Evolutionary conservation across 2,113 vertebrate genomes (phyloP).

Genomic region (Tylochromis polylepis): DNA sequence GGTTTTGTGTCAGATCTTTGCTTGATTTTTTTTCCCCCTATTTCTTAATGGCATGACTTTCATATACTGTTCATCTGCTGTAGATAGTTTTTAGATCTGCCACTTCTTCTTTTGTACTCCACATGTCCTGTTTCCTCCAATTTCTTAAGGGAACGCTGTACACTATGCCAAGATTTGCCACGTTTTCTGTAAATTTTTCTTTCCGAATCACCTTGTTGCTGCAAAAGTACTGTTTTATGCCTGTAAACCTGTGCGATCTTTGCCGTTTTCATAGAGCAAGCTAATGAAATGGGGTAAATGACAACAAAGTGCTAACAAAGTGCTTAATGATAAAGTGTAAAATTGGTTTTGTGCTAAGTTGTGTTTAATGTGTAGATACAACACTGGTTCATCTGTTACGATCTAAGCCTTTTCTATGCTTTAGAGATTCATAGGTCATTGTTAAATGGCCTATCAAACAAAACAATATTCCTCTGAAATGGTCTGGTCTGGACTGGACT

Average conservation of each 20-base stretch:
- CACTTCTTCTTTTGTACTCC: not conserved
- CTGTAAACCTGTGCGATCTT: not conserved
- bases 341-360: not conserved
- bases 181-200: not conserved
- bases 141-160: not conserved
- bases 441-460: not conserved
- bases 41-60: not conserved
- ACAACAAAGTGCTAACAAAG: not conserved
- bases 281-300: not conserved
- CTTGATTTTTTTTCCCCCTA: not conserved
- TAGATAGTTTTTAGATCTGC: not conserved
- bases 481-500: not conserved
- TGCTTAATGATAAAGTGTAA: not conserved
- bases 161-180: not conserved
- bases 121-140: not conserved
- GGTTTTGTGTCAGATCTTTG: no score
- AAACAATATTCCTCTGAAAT: not conserved
- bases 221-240: not conserved
- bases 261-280: not conserved
- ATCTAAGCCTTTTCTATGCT: not conserved
- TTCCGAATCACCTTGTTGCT: not conserved
- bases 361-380: not conserved
- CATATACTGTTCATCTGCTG: not conserved
- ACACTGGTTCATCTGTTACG: not conserved
- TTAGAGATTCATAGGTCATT: not conserved